Base-by-base conservation (phyloP, 2,888 invertebrate genomes). In the Idaea aversata region DNA sequence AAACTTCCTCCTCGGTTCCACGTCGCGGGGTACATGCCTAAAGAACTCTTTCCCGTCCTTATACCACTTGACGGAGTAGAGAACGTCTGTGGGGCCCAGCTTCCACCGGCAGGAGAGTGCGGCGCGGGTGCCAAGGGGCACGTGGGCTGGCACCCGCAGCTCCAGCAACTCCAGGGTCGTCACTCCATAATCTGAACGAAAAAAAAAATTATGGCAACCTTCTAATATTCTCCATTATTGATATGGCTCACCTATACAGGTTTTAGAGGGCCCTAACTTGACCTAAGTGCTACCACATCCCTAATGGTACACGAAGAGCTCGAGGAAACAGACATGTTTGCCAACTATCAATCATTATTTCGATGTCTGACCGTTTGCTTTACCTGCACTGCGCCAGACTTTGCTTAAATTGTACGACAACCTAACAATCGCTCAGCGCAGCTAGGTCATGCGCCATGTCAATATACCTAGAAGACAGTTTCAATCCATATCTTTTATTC, bases 21-120 rank as follows among this genome's bases (percentile, higher is more conserved):
- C 94, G 86, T 97, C 97, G 64, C 96, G 93, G 25, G 97, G 97
- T 74, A 97, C 96, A 88, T 95, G 97, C 70, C 97, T 94, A 93
- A 97, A 97, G 93, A 97, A 97, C 91, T 97, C 97, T 86, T 96
- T 95, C 73, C 97, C 97, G 84, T 97, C 97, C 85, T 97, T 97
- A 93, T 97, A 97, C 97, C 97, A 98, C 91, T 97, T 97, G 79
- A 97, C 97, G 47, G 97, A 97, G 88, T 97, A 98, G 62, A 97
- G 93, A 63, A 95, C 95, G 86, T 97, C 97, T 4, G 95, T 95
- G 76, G 97, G 97, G 3, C 88, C 88, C 84, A 98, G 93, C 88
- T 96, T 95, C 93, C 96, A 98, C 85, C 96, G 95, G 88, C 97
- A 97, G 63, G 96, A 96, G 75, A 98, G 91, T 66, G 94, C 93